Base-by-base conservation (phyloP, 2,888 invertebrate genomes). In the Amphipyra tragopoginis region DNA sequence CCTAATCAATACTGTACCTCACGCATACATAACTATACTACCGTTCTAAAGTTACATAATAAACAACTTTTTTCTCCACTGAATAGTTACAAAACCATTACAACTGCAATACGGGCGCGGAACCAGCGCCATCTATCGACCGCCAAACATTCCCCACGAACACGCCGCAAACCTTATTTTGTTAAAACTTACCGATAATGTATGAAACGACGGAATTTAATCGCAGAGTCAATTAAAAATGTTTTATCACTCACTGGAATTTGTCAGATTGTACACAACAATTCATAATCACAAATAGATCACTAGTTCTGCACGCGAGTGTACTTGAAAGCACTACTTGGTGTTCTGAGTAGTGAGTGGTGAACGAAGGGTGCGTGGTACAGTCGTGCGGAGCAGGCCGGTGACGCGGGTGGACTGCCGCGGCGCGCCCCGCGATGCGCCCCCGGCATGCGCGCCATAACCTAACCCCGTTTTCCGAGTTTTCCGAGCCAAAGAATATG, bases 61-160 rank as follows among this genome's bases (percentile, higher is more conserved):
- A 77, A 80, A 81, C 67, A 73, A 81, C 47, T 75, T 77, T 78
- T 71, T 76, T 63, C 56, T 13, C 43, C 43, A 51, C 21, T 42
- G 66, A 81, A 81, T 85, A 83, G 81, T 83, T 83, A 84, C 82
- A 82, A 82, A 84, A 82, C 84, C 80, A 84, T 84, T 87, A 87
- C 83, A 86, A 86, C 91, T 91, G 93, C 93, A 93, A 88, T 90
- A 91, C 87, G 84, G 90, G 88, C 86, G 87, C 88, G 84, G 74
- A 61, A 70, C 66, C 77, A 84, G 71, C 90, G 93, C 92, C 93
- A 92, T 90, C 93, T 93, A 85, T 68, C 79, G 86, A 68, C 76
- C 73, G 72, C 52, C 75, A 79, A 76, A 78, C 62, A 74, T 63
- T 64, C 56, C 47, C 40, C 39, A 44, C 55, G 53, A 75, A 43